Evolutionary conservation across 2,113 vertebrate species (phyloP), one percentile per base, ranked within the genome.

Genomic region (Melanotaenia duboulayi): DNA sequence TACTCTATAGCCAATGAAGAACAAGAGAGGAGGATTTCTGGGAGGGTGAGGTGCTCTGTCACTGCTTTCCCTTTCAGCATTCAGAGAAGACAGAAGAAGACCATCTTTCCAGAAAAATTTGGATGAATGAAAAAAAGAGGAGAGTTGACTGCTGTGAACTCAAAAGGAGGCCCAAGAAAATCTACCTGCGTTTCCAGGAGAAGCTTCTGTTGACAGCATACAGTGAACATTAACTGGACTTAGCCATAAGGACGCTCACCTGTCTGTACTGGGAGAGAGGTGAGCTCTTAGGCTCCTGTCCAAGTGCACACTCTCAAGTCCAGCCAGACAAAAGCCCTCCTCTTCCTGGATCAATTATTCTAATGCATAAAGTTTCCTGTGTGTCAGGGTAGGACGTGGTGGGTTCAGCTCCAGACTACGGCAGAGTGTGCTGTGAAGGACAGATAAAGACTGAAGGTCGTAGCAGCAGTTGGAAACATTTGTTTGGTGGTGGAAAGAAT

Each of bases 1-100:
- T 83, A 57, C 20, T 76, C 50, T 40, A 56, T 65, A 92, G 85
- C 93, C 92, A 93, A 92, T 92, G 87, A 80, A 81, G 86, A 82
- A 71, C 23, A 79, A 86, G 86, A 83, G 87, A 87, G 80, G 48
- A 82, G 74, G 78, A 84, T 87, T 91, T 89, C 77, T 88, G 84
- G 74, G 83, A 81, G 81, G 78, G 87, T 86, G 78, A 87, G 80
- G 66, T 83, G 49, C 76, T 78, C 49, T 76, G 76, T 82, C 71
- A 82, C 71, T 20, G 63, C 13, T 65, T 61, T 71, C 57, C 8
- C 25, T 72, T 58, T 73, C 71, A 62, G 58, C 66, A 35, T 52
- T 80, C 54, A 81, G 74, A 74, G 64, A 75, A 60, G 68, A 68
- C 39, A 84, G 60, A 44, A 72, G 64, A 39, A 56, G 65, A 63